Evolutionary conservation across 2,113 vertebrate genomes (phyloP), one percentile per base, ranked within the genome.

Genomic region (Vanacampus margaritifer): DNA sequence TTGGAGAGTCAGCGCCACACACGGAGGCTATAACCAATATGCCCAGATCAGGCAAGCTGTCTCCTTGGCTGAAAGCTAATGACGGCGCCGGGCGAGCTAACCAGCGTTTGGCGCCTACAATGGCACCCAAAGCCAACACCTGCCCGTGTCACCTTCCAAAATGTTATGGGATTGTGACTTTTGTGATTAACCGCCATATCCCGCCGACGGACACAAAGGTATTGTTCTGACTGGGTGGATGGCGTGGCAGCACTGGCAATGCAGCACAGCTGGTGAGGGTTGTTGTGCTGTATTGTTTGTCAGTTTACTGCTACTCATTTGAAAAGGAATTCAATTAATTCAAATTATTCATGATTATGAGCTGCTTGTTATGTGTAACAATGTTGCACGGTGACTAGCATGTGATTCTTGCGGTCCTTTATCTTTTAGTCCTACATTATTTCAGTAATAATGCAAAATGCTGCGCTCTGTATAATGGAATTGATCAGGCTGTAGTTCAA

Each of bases 11-110:
- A 73, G 72, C 86, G 89, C 84, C 74, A 87, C 83, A 76, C 74
- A 85, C 87, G 83, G 85, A 82, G 76, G 79, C 84, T 86, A 88
- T 91, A 90, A 86, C 82, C 84, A 90, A 90, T 90, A 84, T 83
- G 84, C 82, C 74, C 84, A 85, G 90, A 90, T 87, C 88, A 84
- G 79, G 84, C 87, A 88, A 90, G 85, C 89, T 90, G 90, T 89
- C 88, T 87, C 69, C 75, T 86, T 84, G 86, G 89, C 91, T 79
- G 48, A 68, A 43, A 79, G 84, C 89, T 85, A 32, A 35, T 19
- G 56, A 35, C 28, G 3, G 14, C 56, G 2, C 46, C 21, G 13
- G 23, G 53, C 5, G 24, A 56, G 53, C 53, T 26, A 56, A 56
- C 24, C 13, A 16, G 13, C 12, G 12, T 56, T 56, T 14, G 75